A percentile compares a stretch with the other conserved stretches of the same genome.
Evolutionary conservation across 2,113 vertebrate genomes (phyloP).

Genomic region (Glaucidium brasilianum): DNA sequence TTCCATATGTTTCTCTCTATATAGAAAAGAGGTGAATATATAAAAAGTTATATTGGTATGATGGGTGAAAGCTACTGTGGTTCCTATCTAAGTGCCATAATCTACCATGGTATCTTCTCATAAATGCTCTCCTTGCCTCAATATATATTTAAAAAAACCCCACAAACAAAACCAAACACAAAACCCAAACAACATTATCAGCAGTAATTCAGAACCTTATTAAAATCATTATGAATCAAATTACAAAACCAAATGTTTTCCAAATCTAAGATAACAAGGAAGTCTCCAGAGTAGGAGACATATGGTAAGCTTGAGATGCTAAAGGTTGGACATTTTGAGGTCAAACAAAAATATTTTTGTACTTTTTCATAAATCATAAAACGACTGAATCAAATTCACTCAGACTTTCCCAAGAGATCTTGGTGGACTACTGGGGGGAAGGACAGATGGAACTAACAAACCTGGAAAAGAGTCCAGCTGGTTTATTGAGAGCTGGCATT

Average conservation of each 20-base stretch:
- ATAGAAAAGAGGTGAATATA: constrained; percentile 44
- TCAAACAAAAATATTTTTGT: not conserved
- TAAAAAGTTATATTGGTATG: constrained; percentile 33
- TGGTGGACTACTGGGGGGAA: not conserved
- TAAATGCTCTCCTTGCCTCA: constrained; percentile 2
- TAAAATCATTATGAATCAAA: constrained; percentile 45
- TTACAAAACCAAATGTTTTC: constrained; percentile 35
- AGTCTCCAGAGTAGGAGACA: not conserved
- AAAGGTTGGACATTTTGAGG: constrained; percentile 42
- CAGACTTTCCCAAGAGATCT: not conserved
- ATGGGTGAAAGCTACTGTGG: constrained; percentile 41
- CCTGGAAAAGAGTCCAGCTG: not conserved
- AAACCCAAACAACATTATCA: not conserved
- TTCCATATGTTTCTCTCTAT: constrained; percentile 36
- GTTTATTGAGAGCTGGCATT: not conserved
- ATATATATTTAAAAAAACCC: not conserved
- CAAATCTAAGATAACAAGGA: not conserved
- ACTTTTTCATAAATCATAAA: not conserved
- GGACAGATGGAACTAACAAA: not conserved
- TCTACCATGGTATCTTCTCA: not conserved
- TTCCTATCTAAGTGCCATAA: constrained; percentile 24
- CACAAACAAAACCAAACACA: not conserved
- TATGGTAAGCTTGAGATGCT: not conserved
- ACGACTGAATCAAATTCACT: not conserved
- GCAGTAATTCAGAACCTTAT: constrained; percentile 10